A percentile compares a stretch with the other conserved stretches of the same genome.
Evolutionary conservation across 2,113 vertebrate species (phyloP).

Genomic region (Chunga burmeisteri): DNA sequence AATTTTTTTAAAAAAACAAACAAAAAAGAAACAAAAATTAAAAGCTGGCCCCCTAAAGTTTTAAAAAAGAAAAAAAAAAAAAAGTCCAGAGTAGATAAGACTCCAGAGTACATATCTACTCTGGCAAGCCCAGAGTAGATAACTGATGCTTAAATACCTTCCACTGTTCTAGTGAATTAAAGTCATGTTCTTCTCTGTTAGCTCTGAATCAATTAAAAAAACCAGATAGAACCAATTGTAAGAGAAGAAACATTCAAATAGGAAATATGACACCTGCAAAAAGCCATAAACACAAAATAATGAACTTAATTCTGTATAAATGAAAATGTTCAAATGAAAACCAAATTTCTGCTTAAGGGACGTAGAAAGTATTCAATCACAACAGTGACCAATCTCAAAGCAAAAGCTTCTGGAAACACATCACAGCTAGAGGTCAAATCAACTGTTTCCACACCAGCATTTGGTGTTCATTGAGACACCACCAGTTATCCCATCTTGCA

Average conservation of each 20-base stretch:
- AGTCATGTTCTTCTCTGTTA: neutral
- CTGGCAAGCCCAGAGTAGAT: neutral
- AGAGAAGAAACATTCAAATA: neutral
- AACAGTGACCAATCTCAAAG: neutral
- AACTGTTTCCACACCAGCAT: neutral
- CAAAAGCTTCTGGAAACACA: neutral
- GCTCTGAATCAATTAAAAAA: neutral
- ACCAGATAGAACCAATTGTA: accelerated
- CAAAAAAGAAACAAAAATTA: neutral
- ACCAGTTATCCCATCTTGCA: neutral
- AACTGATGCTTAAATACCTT: neutral
- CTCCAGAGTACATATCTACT: too few species aligned
- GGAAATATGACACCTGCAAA: neutral
- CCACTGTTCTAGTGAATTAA: neutral
- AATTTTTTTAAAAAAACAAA: too few species aligned
- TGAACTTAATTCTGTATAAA: neutral
- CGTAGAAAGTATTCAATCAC: neutral
- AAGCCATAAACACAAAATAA: neutral
- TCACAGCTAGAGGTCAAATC: neutral
- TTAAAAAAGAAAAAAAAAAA: neutral
- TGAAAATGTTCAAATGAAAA: neutral
- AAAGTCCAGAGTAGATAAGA: neutral
- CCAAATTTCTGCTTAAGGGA: neutral
- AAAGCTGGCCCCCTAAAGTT: neutral
- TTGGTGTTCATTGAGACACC: neutral